Conservation (phyloP, 2,888 invertebrate species). For the Anagyrus pseudococci region DNA sequence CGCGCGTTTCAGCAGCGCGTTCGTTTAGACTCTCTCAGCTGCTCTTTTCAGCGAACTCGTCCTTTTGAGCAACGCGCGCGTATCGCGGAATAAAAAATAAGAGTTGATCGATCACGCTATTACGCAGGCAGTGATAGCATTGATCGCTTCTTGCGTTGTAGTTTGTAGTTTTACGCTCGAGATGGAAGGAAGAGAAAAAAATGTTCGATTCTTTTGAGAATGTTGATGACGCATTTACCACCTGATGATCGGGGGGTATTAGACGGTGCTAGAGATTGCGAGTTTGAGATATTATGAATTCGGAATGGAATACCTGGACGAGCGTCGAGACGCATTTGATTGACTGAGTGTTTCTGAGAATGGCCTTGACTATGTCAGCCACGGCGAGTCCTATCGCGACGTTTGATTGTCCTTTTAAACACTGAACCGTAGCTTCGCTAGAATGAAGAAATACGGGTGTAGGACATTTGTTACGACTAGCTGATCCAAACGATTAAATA, state of each 20-base stretch:
- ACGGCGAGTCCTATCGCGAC: constrained; percentile 65
- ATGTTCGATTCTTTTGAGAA: too few relatives aligned
- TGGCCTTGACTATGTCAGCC: constrained; percentile 60
- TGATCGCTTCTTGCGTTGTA: too few relatives aligned
- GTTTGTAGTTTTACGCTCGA: too few relatives aligned
- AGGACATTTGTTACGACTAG: neutral
- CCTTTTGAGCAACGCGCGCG: too few relatives aligned
- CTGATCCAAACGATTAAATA: neutral
- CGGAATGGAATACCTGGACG: constrained; percentile 60
- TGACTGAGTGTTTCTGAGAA: constrained; percentile 61
- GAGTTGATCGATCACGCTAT: too few relatives aligned
- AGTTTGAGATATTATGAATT: neutral
- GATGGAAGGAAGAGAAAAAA: too few relatives aligned
- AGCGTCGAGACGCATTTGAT: constrained; percentile 64
- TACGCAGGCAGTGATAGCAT: too few relatives aligned
- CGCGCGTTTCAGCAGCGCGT: too few relatives aligned
- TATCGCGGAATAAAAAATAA: too few relatives aligned
- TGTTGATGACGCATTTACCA: too few relatives aligned
- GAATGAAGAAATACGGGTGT: constrained; percentile 43
- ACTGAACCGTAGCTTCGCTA: constrained; percentile 65
- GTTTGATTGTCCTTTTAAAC: constrained; percentile 66
- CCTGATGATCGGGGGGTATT: too few relatives aligned
- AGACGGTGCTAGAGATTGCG: too few relatives aligned
- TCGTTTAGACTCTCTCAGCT: neutral
- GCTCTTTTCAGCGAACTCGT: neutral